phyloP scores from a whole-genome alignment of 2,797 vertebrate species.

The Labroides dimidiatus region DNA sequence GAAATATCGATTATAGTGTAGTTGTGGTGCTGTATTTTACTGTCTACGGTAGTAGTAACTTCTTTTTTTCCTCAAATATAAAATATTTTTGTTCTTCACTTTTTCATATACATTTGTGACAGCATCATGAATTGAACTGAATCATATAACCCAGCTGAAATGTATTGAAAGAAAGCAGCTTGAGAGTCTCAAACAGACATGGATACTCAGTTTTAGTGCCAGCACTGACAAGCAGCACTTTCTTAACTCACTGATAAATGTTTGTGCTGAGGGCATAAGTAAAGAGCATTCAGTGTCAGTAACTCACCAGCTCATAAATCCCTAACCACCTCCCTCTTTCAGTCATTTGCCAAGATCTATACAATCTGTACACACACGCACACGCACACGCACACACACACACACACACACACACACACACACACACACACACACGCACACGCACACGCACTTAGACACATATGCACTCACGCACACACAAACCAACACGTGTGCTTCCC shows the following conservation, averaged over 20 bases:
- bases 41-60: not conserved
- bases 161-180: not conserved
- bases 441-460: constrained; percentile 8
- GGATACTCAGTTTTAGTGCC: not conserved
- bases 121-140: too few species aligned
- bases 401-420: constrained; percentile 4
- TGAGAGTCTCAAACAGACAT: not conserved
- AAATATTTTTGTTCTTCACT: too few species aligned
- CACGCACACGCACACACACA: constrained; percentile 15
- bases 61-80: too few species aligned
- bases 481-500: constrained; percentile 24
- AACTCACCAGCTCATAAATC: not conserved
- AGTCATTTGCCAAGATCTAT: not conserved
- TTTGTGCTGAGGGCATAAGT: not conserved
- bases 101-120: too few species aligned
- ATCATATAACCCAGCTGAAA: too few species aligned
- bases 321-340: constrained; percentile 5
- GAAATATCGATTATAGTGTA: constrained; percentile 1
- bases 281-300: not conserved
- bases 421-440: constrained; percentile 14
- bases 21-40: constrained; percentile 5
- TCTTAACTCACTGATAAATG: not conserved
- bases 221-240: not conserved
- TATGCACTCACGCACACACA: constrained; percentile 9
- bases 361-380: constrained; percentile 1